phyloP scores from a whole-genome alignment of 1,140 invertebrate genomes.

The Lucilia cuprina region DNA sequence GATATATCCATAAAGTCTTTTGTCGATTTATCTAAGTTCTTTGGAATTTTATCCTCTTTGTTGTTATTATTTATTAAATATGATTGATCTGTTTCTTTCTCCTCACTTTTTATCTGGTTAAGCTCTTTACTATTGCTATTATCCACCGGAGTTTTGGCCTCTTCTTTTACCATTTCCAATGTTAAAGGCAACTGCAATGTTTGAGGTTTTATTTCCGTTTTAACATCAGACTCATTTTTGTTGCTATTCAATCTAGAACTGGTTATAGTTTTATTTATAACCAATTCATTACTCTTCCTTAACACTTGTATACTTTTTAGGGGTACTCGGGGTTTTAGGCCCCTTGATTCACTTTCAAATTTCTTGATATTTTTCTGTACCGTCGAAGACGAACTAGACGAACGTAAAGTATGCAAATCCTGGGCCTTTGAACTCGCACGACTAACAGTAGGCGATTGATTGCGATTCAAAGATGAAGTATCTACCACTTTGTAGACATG shows the following conservation, averaged over 20 bases:
- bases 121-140: not conserved
- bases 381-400: conserved; percentile 41
- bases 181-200: not conserved
- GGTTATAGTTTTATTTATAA: conserved; percentile 28
- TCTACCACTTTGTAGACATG: conserved; percentile 60
- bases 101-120: not conserved
- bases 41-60: too few species aligned
- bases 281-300: conserved; percentile 51
- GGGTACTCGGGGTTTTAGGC: conserved; percentile 58
- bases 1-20: too few species aligned
- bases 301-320: conserved; percentile 55
- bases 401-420: not conserved
- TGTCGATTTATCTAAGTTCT: too few species aligned
- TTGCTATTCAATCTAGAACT: not conserved
- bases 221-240: not conserved
- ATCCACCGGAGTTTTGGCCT: conserved; percentile 45
- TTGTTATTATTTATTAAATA: too few species aligned
- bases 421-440: not conserved
- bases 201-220: not conserved
- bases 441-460: conserved; percentile 1
- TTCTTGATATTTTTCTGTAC: conserved; percentile 63
- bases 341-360: conserved; percentile 56
- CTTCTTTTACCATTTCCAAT: conserved; percentile 42
- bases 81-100: not conserved
- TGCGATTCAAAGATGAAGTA: conserved; percentile 30